Evolutionary conservation across 2,113 vertebrate species (phyloP).

Genomic region (Tenebrosternarchus preto): DNA sequence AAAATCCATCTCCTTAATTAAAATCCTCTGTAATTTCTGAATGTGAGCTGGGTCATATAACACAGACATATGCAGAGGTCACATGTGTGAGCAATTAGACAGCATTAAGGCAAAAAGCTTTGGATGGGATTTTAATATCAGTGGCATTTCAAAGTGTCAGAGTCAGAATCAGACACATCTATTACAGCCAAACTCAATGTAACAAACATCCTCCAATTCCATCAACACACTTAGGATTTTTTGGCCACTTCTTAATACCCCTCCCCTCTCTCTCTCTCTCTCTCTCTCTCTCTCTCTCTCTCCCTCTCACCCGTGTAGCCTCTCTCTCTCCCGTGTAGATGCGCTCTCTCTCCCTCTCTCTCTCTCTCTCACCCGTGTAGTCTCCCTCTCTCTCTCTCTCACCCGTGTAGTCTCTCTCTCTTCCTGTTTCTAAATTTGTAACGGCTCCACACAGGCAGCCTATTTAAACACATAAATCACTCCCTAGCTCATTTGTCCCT

Average conservation of each 20-base stretch:
- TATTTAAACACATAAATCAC: slow-evolving; percentile 59
- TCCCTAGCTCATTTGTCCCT: slow-evolving; percentile 63
- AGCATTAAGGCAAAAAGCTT: slow-evolving; percentile 39
- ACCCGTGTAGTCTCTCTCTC: background rate
- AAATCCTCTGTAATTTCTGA: slow-evolving; percentile 55
- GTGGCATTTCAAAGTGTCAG: slow-evolving; percentile 68
- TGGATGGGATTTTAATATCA: slow-evolving; percentile 69
- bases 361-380: background rate
- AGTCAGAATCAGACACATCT: slow-evolving; percentile 61
- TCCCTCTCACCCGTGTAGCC: background rate
- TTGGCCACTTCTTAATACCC: slow-evolving; percentile 38
- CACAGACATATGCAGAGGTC: slow-evolving; percentile 59
- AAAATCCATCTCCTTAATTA: slow-evolving; percentile 55
- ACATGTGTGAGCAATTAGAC: slow-evolving; percentile 73
- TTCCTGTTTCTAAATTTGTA: slow-evolving; percentile 53
- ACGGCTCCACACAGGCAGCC: slow-evolving; percentile 51
- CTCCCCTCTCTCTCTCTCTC: slow-evolving; percentile 12
- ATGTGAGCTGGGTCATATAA: slow-evolving; percentile 59
- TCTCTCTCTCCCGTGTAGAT: background rate
- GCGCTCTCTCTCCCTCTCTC: slow-evolving; percentile 14
- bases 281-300: background rate
- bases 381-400: slow-evolving; percentile 4
- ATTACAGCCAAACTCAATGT: slow-evolving; percentile 61
- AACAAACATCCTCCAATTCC: slow-evolving; percentile 66
- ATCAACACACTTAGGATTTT: slow-evolving; percentile 52